phyloP scores from a whole-genome alignment of 1,140 invertebrate genomes.

The Magallana gigas region DNA sequence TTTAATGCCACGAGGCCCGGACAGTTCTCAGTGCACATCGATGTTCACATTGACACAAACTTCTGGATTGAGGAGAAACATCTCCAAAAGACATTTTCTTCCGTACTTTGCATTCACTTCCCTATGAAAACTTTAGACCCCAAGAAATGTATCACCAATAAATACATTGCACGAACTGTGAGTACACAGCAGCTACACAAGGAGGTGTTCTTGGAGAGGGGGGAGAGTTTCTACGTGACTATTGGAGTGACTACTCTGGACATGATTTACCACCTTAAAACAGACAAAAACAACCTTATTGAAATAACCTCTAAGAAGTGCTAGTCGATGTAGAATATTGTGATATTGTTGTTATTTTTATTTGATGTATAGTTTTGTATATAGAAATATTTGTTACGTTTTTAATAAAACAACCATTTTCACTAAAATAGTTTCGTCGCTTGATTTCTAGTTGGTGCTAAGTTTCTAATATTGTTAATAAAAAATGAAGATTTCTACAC shows the following conservation, averaged over 20 bases:
- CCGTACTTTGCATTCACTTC: neutral
- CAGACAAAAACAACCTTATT: neutral
- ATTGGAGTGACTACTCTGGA: neutral
- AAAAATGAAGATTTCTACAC: no score
- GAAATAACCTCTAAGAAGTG: conserved; percentile 3
- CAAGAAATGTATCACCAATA: neutral
- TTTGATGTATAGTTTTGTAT: neutral
- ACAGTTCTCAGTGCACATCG: neutral
- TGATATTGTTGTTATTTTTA: neutral
- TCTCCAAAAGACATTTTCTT: conserved; percentile 4
- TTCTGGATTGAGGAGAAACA: neutral
- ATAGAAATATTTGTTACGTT: neutral
- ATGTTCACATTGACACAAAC: conserved; percentile 21
- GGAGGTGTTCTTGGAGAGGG: neutral
- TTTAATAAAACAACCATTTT: neutral
- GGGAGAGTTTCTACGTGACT: neutral
- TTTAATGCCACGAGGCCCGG: neutral
- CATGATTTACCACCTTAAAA: neutral
- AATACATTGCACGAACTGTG: neutral
- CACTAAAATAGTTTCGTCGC: no score
- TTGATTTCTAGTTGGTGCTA: no score
- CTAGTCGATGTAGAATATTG: neutral
- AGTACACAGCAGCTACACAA: neutral
- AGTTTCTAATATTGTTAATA: no score
- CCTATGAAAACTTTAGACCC: neutral